A percentile compares a stretch with the other conserved stretches of the same genome.
Evolutionary conservation across 2,113 vertebrate species (phyloP).

Genomic region (Tachycineta bicolor): DNA sequence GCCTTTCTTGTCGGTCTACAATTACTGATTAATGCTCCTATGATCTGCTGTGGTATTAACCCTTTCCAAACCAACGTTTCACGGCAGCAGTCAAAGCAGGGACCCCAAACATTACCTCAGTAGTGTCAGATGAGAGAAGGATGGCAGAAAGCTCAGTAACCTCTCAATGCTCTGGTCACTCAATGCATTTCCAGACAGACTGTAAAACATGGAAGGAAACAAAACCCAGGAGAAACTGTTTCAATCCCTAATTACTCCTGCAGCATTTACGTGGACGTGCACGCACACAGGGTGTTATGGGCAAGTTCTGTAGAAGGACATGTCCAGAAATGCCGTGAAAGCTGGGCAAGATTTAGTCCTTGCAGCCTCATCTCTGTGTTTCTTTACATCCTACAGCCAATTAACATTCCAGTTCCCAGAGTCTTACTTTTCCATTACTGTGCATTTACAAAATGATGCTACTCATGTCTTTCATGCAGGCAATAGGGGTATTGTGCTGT

Average conservation of each 20-base stretch:
- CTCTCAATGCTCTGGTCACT: slow-evolving; percentile 69
- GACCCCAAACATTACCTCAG: slow-evolving; percentile 77
- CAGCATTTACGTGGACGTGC: not conserved
- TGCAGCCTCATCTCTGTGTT: not conserved
- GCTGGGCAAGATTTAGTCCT: not conserved
- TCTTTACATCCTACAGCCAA: not conserved
- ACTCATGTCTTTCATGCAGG: not conserved
- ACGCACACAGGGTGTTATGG: not conserved
- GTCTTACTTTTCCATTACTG: not conserved
- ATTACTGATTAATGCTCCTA: not conserved
- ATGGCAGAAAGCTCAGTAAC: slow-evolving; percentile 73
- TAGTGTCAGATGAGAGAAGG: slow-evolving; percentile 69
- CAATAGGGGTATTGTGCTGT: not conserved
- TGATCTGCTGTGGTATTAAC: not conserved
- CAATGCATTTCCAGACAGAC: slow-evolving; percentile 79
- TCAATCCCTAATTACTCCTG: not conserved
- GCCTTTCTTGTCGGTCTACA: not conserved
- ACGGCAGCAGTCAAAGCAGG: not conserved
- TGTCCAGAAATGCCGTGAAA: not conserved
- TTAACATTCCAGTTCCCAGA: not conserved
- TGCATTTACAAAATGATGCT: not conserved
- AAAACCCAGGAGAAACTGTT: not conserved
- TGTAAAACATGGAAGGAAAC: slow-evolving; percentile 54
- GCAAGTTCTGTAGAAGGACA: not conserved
- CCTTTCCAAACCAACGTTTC: not conserved